These are phyloP conservation scores for Tenodera sinensis DNA, from an alignment of 2,888 invertebrate genomes.

Conservation along the genomic window DNA sequence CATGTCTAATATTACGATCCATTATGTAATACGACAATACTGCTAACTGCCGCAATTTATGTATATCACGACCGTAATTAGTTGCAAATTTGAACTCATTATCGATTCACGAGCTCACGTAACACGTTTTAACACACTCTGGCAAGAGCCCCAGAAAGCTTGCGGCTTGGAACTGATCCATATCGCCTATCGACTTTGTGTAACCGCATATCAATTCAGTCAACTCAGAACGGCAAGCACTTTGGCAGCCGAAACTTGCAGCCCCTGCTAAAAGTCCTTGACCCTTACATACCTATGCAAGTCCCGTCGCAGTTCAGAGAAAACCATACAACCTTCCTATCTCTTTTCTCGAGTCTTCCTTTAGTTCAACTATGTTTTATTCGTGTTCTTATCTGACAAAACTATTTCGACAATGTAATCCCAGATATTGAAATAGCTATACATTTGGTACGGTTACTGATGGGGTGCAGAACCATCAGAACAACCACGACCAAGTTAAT, in stretches of 20 bases:
- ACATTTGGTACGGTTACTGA: too few species aligned
- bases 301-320: too few species aligned
- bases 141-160: not conserved
- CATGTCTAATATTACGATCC: not conserved
- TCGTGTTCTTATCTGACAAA: too few species aligned
- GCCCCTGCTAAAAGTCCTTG: not conserved
- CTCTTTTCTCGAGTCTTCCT: too few species aligned
- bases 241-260: not conserved
- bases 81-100: not conserved
- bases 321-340: too few species aligned
- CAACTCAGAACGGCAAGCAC: not conserved
- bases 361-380: too few species aligned
- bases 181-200: not conserved
- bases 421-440: too few species aligned
- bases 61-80: not conserved
- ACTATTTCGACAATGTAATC: too few species aligned
- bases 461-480: too few species aligned
- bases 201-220: not conserved
- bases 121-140: not conserved
- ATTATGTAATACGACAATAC: not conserved
- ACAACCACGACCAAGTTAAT: too few species aligned
- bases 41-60: not conserved
- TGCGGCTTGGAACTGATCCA: not conserved
- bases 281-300: not conserved
- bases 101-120: not conserved